Evolutionary conservation across 1,140 invertebrate species (phyloP), one percentile per base, ranked within the genome.

Genomic region (Eriosoma lanigerum): DNA sequence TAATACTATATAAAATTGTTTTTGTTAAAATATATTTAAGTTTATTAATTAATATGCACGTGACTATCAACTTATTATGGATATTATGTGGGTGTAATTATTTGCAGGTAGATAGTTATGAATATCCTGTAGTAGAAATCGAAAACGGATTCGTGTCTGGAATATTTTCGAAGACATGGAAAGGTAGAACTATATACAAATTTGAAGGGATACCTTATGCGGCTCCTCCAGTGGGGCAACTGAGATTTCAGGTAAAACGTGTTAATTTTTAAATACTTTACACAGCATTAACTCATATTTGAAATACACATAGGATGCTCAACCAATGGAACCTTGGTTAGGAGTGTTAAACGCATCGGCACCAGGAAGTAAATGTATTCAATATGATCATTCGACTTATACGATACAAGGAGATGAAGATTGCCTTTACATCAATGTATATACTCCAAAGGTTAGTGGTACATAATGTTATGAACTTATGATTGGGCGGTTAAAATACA

Each of bases 141-240:
- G 52, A 68, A 50, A 64, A 50, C 26, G 81, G 81, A 8, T 15
- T n/a, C 19, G 26, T 81, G 13, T 56, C 38, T 3, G 62, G 75
- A 10, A 48, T 5, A 56, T 12, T 66, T 15, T 56, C 56, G 24
- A 80, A 76, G 2, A 82, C 81, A 15, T 73, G 56, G 66, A 50
- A 52, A 38, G 82, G 78, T 46, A 48, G 76, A 8, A 81, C 38
- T 2, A 44, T 83, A 32, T 81, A 50, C 29, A 48, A 15, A 4
- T 83, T 81, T 54, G 46, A 83, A 82, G 87, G 87, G 17, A 86
- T 89, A 62, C 88, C 88, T 5, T 89, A 86, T 82, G 88, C 88
- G 12, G 83, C 86, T 80, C 86, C 88, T 48, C 88, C 88, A 9
- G 81, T 88, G 13, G 85, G 85, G n/a, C 82, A 85, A 84, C 85